Evolutionary conservation across 2,888 invertebrate genomes (phyloP).

Genomic region (Azorinus chamasolen): DNA sequence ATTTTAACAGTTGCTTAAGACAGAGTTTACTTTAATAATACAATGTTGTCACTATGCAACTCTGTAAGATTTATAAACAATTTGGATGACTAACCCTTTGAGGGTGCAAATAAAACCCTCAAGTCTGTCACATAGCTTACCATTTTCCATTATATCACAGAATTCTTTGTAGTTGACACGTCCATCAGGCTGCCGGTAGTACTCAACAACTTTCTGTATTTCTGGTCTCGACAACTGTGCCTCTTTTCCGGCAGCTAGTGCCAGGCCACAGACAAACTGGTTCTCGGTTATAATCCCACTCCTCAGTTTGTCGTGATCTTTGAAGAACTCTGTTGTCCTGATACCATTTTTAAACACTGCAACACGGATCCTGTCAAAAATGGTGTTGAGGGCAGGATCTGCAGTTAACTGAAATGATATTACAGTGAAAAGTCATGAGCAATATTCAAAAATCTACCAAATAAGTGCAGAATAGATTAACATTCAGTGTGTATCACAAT

Average conservation of each 20-base stretch:
- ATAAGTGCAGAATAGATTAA: background rate
- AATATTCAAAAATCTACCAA: background rate
- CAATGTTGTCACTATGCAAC: too few species aligned
- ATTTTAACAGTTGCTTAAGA: too few species aligned
- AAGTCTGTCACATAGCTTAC: constrained; percentile 57
- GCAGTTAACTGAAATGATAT: constrained; percentile 67
- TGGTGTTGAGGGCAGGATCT: constrained; percentile 83
- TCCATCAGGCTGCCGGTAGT: constrained; percentile 83
- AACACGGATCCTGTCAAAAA: constrained; percentile 85
- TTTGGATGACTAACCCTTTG: too few species aligned
- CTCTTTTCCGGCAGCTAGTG: constrained; percentile 85
- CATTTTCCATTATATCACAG: constrained; percentile 86
- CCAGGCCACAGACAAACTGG: constrained; percentile 86
- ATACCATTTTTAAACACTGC: constrained; percentile 85
- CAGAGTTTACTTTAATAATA: too few species aligned
- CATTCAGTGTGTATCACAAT: background rate
- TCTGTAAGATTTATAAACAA: too few species aligned
- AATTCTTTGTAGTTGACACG: constrained; percentile 85
- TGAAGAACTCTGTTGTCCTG: constrained; percentile 85
- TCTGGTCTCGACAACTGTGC: constrained; percentile 84
- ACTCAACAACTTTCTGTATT: constrained; percentile 85
- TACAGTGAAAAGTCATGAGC: background rate
- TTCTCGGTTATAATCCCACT: constrained; percentile 85
- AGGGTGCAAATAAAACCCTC: too few species aligned
- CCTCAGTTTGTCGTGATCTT: constrained; percentile 85